Evolutionary conservation across 2,888 invertebrate species (phyloP), one percentile per base, ranked within the genome.

Genomic region (Drosophila fulvimacula): DNA sequence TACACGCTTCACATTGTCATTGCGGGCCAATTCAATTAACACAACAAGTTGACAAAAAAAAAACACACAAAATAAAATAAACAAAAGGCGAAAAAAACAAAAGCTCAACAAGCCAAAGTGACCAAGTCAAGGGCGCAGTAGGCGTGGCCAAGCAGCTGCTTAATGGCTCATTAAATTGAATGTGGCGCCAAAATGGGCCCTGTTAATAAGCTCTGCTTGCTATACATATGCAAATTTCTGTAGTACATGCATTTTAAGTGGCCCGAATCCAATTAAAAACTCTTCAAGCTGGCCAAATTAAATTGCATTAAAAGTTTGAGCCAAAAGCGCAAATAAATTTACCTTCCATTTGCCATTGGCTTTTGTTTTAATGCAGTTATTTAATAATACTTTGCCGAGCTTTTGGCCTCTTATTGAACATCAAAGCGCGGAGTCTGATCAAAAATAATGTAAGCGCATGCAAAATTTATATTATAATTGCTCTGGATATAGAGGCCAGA

Each of bases 131-230:
- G 38, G 30, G 30, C 15, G 24, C n/a, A 38, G 38, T 36, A 32
- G 30, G 32, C 32, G 34, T 13, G 32, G 13, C 3, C 19, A 6
- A 39, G 24, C 24, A n/a, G 44, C 64, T 69, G 65, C 64, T 81
- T 81, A 83, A 88, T 79, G 83, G 73, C 67, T 71, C 87, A 88
- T 88, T 88, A 79, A 81, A 73, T 75, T 86, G 82, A 52, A 82
- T 84, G 83, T 69, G 61, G 62, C 76, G 75, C 57, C 61, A 59
- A 79, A 79, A 69, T 63, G 48, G 59, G 49, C 59, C 34, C 36
- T 32, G n/a, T 46, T 36, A 21, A 60, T 56, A 48, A 48, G 34
- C 69, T 46, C 9, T 34, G 27, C 48, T 58, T 24, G 42, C 62
- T 34, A 63, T 68, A 66, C 63, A 70, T 76, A 85, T 83, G 82